Percentiles rank a stretch among this genome's conserved stretches.
Conservation (phyloP, 30 jellyfish, hydroid and myxozoan genomes). For the Pelagia noctiluca region DNA sequence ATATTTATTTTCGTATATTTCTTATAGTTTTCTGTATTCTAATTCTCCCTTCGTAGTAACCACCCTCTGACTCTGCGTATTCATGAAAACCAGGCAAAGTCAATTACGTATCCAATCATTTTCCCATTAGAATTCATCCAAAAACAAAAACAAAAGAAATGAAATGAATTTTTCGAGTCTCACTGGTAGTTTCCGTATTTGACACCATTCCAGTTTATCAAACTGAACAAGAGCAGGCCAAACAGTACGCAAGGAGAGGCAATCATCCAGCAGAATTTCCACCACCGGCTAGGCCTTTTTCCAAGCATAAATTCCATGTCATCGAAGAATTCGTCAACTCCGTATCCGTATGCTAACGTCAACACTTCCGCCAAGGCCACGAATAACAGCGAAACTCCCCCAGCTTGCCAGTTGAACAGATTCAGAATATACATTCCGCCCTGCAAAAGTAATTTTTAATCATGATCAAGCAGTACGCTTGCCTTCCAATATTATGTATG, state of each 20-base stretch:
- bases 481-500: too few relatives aligned
- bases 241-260: conserved; percentile 84
- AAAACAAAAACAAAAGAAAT: background rate
- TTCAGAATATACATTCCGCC: conserved; percentile 94
- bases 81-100: too few relatives aligned
- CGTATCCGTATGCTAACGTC: conserved; percentile 93
- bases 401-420: conserved; percentile 93
- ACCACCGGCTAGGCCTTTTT: conserved; percentile 81
- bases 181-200: conserved; percentile 68
- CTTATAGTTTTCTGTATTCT: too few relatives aligned
- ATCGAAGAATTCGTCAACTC: conserved; percentile 81
- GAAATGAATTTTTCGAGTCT: background rate
- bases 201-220: conserved; percentile 89
- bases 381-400: conserved; percentile 93
- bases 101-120: too few relatives aligned
- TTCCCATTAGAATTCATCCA: too few relatives aligned
- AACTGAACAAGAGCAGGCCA: conserved; percentile 73
- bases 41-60: too few relatives aligned
- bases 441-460: too few relatives aligned
- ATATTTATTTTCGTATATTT: too few relatives aligned
- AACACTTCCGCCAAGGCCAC: conserved; percentile 88
- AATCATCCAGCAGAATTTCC: conserved; percentile 93
- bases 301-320: conserved; percentile 87
- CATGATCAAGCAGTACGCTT: too few relatives aligned
- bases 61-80: too few relatives aligned